Base-by-base conservation (phyloP, 2,888 invertebrate genomes). In the Limnephilus rhombicus region DNA sequence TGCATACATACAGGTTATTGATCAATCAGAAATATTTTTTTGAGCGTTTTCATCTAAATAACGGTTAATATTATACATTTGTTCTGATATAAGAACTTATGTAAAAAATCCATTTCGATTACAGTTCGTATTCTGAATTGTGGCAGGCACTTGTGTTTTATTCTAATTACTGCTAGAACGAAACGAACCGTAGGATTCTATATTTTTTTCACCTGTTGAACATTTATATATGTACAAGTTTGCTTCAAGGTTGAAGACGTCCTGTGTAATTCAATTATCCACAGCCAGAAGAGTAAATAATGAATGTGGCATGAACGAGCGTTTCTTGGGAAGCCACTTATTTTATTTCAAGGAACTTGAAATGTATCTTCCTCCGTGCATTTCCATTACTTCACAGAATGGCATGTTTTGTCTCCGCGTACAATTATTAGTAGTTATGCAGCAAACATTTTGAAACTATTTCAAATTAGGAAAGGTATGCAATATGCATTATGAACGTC, bases 191-290 rank as follows among this genome's bases (percentile, higher is more conserved):
- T 68, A n/a, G 24, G 68, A 68, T n/a, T 68, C 68, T 68, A n/a
- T 68, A 68, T 68, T 68, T 68, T 68, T 68, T 68, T 68, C 68
- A 68, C 68, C 68, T 68, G 68, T 68, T 68, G 68, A n/a, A 68
- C 24, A 68, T 68, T 24, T 68, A 68, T 68, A 24, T 9, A 68
- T 24, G 68, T 68, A 68, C 68, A n/a, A 68, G 68, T 68, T 24
- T 24, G 68, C 68, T 68, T 68, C 68, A 68, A 68, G 68, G 68
- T 68, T 68, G 18, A 68, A n/a, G n/a, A n/a, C 24, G 24, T n/a
- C n/a, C n/a, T 9, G 24, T 68, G 68, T 68, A 68, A 68, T 68
- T 68, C 68, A 68, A 68, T 68, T 68, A 68, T 68, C 68, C n/a
- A 68, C 24, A 68, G 68, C n/a, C 68, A 68, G 68, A 68, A 24